A percentile compares a stretch with the other conserved stretches of the same genome.
Conservation (phyloP, 23 tunicate species). For the Halocynthia roretzi region DNA sequence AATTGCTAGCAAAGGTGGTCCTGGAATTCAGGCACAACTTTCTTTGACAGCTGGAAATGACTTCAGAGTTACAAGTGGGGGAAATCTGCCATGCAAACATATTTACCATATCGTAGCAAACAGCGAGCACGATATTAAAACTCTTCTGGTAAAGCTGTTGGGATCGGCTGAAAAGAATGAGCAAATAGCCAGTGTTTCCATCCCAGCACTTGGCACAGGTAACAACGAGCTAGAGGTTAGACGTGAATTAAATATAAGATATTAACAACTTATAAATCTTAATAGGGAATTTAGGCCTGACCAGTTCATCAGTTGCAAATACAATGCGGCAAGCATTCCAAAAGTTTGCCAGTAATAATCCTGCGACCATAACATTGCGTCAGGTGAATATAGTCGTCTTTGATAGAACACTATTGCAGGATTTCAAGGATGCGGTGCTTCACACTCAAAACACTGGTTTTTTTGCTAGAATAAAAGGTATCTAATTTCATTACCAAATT, state of each 20-base stretch:
- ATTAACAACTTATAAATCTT: background rate
- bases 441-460: background rate
- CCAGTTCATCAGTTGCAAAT: background rate
- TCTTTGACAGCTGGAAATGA: background rate
- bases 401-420: slow-evolving; percentile 3
- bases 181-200: slow-evolving; percentile 20
- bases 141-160: slow-evolving; percentile 8
- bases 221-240: background rate
- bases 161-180: slow-evolving; percentile 5
- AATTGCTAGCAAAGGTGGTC: slow-evolving; percentile 27
- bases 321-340: slow-evolving; percentile 17
- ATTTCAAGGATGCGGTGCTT: slow-evolving; percentile 7
- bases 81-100: slow-evolving; percentile 25
- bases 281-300: background rate
- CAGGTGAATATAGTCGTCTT: slow-evolving; percentile 10
- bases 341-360: slow-evolving; percentile 1
- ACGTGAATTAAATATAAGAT: background rate
- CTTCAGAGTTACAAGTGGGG: slow-evolving; percentile 33
- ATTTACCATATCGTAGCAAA: slow-evolving; percentile 17
- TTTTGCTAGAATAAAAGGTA: background rate
- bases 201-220: slow-evolving; percentile 67
- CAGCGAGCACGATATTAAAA: slow-evolving; percentile 5
- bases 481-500: too few species aligned
- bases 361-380: background rate
- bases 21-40: slow-evolving; percentile 7